Base-by-base conservation (phyloP, 2,797 vertebrate species). In the Bovichtus variegatus region DNA sequence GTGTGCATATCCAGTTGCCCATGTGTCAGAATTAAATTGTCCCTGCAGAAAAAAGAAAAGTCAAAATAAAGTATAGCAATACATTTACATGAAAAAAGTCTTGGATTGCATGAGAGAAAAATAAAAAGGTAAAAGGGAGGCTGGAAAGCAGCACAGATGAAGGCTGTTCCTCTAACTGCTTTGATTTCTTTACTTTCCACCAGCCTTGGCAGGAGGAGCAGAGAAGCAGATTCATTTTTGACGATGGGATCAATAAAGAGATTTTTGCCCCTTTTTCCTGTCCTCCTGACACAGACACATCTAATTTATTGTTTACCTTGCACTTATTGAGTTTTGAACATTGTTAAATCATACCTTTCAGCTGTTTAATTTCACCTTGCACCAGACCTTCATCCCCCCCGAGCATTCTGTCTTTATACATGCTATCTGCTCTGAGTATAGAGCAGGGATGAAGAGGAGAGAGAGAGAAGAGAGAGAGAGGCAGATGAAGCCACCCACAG, bases 271-370 rank as follows among this genome's bases (percentile, higher is more conserved):
- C 83, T 74, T 34, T n/a, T 64, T 64, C 81, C 84, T 92, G 81
- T 95, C 93, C 92, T 93, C 91, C 93, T 95, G 94, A 96, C 96
- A 96, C 90, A 94, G 93, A 96, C 94, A 94, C 92, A 90, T 97
- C 95, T 96, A 96, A 96, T 97, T 96, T 96, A 95, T 95, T 96
- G 96, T 97, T 97, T 97, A 97, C 96, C 95, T 96, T 95, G 93
- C 92, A 94, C 94, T 96, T 96, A 96, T 96, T 96, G 95, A 97
- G 95, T 97, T 96, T 96, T 89, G 93, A 96, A 95, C 95, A 96
- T 97, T 96, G 96, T 96, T 97, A 97, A 97, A 97, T 97, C 96
- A 96, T 95, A 96, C 94, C 96, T 96, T 95, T 96, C 95, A 97
- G 96, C 96, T 95, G 93, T 97, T 97, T 97, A 96, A 97, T 97